Base-by-base conservation (phyloP, 2,797 vertebrate genomes). In the Hybognathus amarus region DNA sequence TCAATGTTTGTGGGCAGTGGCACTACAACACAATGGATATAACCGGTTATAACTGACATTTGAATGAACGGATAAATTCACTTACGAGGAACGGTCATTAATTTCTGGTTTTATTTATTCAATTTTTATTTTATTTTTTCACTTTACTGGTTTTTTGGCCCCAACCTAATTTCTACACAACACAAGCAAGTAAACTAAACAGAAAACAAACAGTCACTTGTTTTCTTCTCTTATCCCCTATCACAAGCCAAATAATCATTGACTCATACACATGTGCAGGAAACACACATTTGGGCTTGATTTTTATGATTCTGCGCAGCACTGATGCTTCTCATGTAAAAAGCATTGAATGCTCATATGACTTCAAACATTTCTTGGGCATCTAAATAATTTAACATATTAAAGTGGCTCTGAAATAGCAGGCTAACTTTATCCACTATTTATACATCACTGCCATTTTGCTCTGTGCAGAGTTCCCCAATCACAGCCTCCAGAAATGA, bases 341-440 rank as follows among this genome's bases (percentile, higher is more conserved):
- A 84, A 85, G 54, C 74, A 71, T 79, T 75, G 27, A 71, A 83
- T 67, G 56, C 45, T 42, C 50, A 67, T 42, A 40, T 64, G 80
- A 75, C 36, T 77, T 59, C 24, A 69, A 36, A 54, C 24, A 66
- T 67, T 75, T 64, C 52, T 79, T 36, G 15, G 42, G 27, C 59
- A 68, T 80, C 79, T 89, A 80, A 89, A 89, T 89, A 84, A 89
- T 88, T 88, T n/a, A 86, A 61, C 70, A 40, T 64, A 50, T 87
- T 82, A 24, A 59, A 85, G 79, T 85, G 82, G 20, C 52, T 80
- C 52, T 78, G 38, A 80, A 85, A 76, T 67, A 75, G 54, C 33
- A 24, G 63, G 66, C 24, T 11, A 75, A 66, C 47, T 82, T 75
- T 79, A 83, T 83, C 42, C 50, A 63, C 79, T 80, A 85, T 87